A percentile compares a stretch with the other conserved stretches of the same genome.
phyloP scores from a whole-genome alignment of 2,888 invertebrate genomes.

The Quadroppia sp. region DNA sequence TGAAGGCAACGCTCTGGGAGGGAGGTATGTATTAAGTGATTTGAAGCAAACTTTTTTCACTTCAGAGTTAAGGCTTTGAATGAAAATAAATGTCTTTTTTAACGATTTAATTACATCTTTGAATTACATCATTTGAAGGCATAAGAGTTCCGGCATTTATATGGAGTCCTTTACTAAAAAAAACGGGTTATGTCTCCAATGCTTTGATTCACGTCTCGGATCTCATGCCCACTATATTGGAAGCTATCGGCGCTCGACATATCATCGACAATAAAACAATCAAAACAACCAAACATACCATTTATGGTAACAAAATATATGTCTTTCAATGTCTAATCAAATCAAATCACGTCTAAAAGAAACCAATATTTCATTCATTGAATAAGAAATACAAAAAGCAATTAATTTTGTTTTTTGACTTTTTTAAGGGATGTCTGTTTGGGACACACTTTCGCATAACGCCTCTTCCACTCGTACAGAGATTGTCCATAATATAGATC shows the following conservation, averaged over 20 bases:
- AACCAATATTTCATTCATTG: not conserved
- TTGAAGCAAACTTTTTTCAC: not conserved
- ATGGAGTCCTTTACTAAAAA: constrained; percentile 52
- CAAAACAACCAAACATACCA: not conserved
- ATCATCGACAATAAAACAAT: not conserved
- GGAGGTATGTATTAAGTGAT: constrained; percentile 50
- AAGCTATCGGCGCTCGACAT: constrained; percentile 43
- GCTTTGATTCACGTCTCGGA: constrained; percentile 54
- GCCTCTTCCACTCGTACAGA: constrained; percentile 51
- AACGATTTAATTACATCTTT: not conserved
- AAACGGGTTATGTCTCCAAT: constrained; percentile 48
- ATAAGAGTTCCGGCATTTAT: constrained; percentile 52
- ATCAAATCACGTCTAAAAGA: no score
- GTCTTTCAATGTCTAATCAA: no score
- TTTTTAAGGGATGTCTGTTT: constrained; percentile 44
- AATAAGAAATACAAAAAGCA: no score
- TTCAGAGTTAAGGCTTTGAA: constrained; percentile 47
- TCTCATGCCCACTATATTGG: constrained; percentile 53
- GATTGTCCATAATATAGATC: constrained; percentile 48
- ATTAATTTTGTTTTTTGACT: not conserved
- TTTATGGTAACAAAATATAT: constrained; percentile 3
- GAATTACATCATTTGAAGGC: not conserved
- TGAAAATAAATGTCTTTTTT: no score
- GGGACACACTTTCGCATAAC: constrained; percentile 41
- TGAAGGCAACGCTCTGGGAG: constrained; percentile 54